Evolutionary conservation across 2,888 invertebrate species (phyloP), one percentile per base, ranked within the genome.

Genomic region (Plutella xylostella): DNA sequence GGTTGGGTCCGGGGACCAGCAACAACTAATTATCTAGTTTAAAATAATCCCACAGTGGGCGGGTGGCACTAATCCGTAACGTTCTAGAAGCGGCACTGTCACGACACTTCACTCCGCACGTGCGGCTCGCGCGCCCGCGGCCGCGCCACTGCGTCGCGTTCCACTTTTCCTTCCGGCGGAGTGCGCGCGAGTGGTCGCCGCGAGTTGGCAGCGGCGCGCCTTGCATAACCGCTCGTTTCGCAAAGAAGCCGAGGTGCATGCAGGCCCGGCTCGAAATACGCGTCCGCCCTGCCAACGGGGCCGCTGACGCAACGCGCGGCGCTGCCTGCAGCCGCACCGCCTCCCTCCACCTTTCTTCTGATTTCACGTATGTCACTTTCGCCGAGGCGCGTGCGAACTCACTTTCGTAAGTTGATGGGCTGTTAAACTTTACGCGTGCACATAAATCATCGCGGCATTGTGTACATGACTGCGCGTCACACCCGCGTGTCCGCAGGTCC

Each of bases 211-310:
- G 73, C 77, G 75, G 72, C 74, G 63, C 72, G 73, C 75, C 82
- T 82, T 82, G 82, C 82, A 82, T 82, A 80, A 83, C 80, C 72
- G 66, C 62, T 69, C 71, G 75, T 83, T 82, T 82, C 83, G 83
- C 82, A 83, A 83, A 83, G 72, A 18, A 72, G 70, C 63, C 74
- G 65, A 76, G 82, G 78, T 79, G 76, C 72, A 68, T 65, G 67
- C 64, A 61, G 12, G 61, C 61, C 59, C 65, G 71, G 78, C 77
- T 77, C 77, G 74, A 80, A 82, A 79, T 82, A 80, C 72, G 77
- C 76, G 65, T 60, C 68, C 58, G 66, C 65, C 64, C 64, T 65
- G 72, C 72, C 71, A 70, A 72, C 68, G 65, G 69, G 70, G 68
- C 71, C 73, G 68, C 47, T 72, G 74, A 71, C 72, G 74, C 72